phyloP scores from a whole-genome alignment of 2,888 invertebrate species.

The Scrobipalpa costella region DNA sequence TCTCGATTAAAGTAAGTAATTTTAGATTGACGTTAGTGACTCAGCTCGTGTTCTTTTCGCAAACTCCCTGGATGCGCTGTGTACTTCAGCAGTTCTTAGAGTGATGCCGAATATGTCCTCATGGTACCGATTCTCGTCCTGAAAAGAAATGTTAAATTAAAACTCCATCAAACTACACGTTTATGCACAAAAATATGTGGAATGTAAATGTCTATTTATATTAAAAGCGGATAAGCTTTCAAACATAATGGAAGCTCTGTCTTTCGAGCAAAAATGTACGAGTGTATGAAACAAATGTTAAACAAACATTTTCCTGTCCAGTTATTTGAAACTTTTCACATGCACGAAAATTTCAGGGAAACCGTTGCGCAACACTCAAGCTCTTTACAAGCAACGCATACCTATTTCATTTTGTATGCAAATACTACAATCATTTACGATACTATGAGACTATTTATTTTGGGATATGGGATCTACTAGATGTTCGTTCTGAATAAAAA shows the following conservation, averaged over 20 bases:
- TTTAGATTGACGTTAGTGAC: constrained; percentile 39
- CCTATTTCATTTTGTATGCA: constrained; percentile 3
- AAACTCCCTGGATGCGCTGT: constrained; percentile 90
- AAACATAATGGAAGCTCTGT: neutral
- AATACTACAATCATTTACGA: neutral
- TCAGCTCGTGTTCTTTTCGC: constrained; percentile 80
- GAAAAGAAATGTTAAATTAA: constrained; percentile 38
- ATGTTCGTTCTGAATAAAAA: too few relatives aligned
- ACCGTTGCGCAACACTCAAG: neutral
- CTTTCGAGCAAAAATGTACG: neutral
- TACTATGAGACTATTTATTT: neutral
- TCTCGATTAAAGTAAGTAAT: neutral
- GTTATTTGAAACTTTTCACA: neutral
- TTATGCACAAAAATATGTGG: too few relatives aligned
- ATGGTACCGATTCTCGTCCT: constrained; percentile 97
- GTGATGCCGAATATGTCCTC: constrained; percentile 98
- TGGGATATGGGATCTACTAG: too few relatives aligned
- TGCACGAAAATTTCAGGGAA: neutral
- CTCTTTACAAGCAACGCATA: constrained; percentile 10
- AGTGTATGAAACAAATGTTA: neutral
- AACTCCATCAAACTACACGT: too few relatives aligned
- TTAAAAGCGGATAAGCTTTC: too few relatives aligned
- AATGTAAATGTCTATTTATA: too few relatives aligned
- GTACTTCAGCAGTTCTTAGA: constrained; percentile 92
- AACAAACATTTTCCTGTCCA: neutral